Evolutionary conservation across 2,797 vertebrate genomes (phyloP), one percentile per base, ranked within the genome.

Genomic region (Bufotes viridis): DNA sequence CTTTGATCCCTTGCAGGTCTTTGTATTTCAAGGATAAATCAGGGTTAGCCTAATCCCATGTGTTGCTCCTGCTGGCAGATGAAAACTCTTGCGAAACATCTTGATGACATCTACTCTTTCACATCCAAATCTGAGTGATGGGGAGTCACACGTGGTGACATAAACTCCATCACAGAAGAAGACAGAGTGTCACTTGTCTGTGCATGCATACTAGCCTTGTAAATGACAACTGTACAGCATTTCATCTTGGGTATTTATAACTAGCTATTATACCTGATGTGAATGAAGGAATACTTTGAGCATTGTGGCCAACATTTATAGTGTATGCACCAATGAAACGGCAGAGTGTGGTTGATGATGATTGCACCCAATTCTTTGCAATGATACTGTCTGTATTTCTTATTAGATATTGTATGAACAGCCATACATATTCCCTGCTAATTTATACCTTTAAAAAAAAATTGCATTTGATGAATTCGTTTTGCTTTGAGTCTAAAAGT

Each of bases 91-190:
- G 34, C 24, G 61, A 75, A 58, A 42, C 26, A 84, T 60, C 55
- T 84, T 42, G 70, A 74, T 74, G 69, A 84, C 69, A 74, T 58
- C 29, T 74, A 26, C n/a, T 84, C 53, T 8, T 81, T 81, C 29
- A 65, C 34, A 65, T 81, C 34, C 61, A 53, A 24, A 67, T 81
- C 13, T 67, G 20, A 81, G 60, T 51, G 60, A 81, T 65, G 18
- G 15, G 14, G 63, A 51, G n/a, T 81, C 61, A 61, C 55, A 84
- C 24, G 53, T 75, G 69, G 26, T 84, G 69, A 60, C 29, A 72
- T 29, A 55, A 75, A 74, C 82, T 72, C 26, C 9, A 57, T 83
- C 65, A 70, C 22, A 72, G 11, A 72, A 11, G 53, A 70, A 57
- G 9, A 18, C 17, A 13, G 10, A 26, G 55, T 34, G 15, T 34